Evolutionary conservation across 2,113 vertebrate genomes (phyloP).

Genomic region (Ranitomeya variabilis): DNA sequence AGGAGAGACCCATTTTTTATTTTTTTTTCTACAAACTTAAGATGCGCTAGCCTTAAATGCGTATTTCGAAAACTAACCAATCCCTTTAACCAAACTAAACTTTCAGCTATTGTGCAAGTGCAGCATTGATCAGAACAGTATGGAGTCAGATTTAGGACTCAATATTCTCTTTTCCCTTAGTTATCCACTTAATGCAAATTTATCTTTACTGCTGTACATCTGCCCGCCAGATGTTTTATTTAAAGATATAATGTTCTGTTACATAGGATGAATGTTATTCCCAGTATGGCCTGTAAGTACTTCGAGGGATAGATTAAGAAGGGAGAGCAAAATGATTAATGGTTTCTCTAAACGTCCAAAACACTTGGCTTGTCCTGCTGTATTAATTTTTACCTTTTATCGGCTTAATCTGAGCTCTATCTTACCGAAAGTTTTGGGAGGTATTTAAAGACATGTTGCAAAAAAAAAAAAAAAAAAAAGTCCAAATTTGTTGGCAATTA

Average conservation of each 20-base stretch:
- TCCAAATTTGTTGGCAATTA: no score
- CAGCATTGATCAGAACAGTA: not conserved
- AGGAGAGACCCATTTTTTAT: not conserved
- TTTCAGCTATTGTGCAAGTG: not conserved
- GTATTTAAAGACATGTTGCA: not conserved
- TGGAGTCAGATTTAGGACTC: not conserved
- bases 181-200: conserved; percentile 1
- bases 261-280: conserved; percentile 46
- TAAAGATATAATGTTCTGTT: conserved; percentile 17
- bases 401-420: conserved; percentile 21
- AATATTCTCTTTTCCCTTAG: not conserved
- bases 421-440: not conserved
- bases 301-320: conserved; percentile 31
- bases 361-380: conserved; percentile 37
- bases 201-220: conserved; percentile 10
- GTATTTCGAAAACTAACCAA: not conserved
- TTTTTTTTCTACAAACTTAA: not conserved
- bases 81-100: not conserved
- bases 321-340: conserved; percentile 50
- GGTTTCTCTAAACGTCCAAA: conserved; percentile 39
- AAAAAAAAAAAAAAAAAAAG: not conserved
- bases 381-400: conserved; percentile 34
- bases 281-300: conserved; percentile 33
- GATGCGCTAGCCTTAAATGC: not conserved
- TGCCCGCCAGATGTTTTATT: conserved; percentile 28